A percentile compares a stretch with the other conserved stretches of the same genome.
Evolutionary conservation across 2,113 vertebrate species (phyloP).

Genomic region (Isichthys henryi): DNA sequence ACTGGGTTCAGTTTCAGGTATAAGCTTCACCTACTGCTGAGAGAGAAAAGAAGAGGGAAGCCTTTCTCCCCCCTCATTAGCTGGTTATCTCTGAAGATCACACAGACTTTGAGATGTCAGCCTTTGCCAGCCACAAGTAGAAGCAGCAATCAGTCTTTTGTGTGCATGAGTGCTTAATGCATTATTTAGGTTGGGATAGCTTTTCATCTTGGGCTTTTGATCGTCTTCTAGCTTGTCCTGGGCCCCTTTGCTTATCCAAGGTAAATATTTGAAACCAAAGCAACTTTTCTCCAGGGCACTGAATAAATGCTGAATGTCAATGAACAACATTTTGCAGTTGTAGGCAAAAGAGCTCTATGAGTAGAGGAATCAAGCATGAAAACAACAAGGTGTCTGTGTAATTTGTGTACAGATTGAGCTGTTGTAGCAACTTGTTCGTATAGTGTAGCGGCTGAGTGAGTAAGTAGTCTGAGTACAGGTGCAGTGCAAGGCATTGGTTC

Average conservation of each 20-base stretch:
- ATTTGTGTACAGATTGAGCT: neutral
- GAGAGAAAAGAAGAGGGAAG: neutral
- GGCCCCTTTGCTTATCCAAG: neutral
- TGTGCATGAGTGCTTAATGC: constrained; percentile 13
- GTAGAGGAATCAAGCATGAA: neutral
- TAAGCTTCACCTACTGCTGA: neutral
- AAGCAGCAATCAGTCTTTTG: constrained; percentile 15
- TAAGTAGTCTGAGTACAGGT: neutral
- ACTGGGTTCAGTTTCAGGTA: neutral
- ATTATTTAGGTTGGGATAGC: constrained; percentile 3
- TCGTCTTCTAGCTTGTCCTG: constrained; percentile 9
- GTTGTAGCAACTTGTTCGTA: neutral
- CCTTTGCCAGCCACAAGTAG: constrained; percentile 9
- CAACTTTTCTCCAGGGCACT: constrained; percentile 6
- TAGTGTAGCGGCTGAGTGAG: neutral
- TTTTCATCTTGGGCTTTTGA: constrained; percentile 13
- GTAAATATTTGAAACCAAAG: constrained; percentile 8
- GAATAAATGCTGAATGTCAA: constrained; percentile 4
- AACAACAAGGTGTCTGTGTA: neutral
- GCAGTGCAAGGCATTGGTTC: neutral
- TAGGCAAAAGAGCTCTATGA: neutral
- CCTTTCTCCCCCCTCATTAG: neutral
- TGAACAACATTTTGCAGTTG: neutral
- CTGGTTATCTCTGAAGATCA: constrained; percentile 9
- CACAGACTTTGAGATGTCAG: constrained; percentile 10